A percentile compares a stretch with the other conserved stretches of the same genome.
Evolutionary conservation across 2,113 vertebrate genomes (phyloP).

Genomic region (Albula glossodonta): DNA sequence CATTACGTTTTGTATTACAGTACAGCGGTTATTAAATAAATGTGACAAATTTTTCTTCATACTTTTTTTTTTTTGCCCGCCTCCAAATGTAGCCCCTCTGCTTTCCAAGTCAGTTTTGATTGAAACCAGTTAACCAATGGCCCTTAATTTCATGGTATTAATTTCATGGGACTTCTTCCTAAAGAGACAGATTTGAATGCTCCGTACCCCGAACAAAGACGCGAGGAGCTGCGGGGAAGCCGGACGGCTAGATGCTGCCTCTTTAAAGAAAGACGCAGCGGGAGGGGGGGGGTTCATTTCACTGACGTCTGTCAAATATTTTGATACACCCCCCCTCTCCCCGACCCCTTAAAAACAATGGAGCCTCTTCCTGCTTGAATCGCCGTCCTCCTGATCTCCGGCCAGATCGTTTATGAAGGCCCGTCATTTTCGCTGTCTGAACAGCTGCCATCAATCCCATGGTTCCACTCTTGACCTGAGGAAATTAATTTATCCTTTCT

Average conservation of each 20-base stretch:
- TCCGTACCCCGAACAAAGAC: constrained; percentile 86
- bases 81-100: constrained; percentile 32
- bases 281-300: constrained; percentile 87
- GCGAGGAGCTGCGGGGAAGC: constrained; percentile 80
- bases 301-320: constrained; percentile 99
- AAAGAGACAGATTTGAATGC: constrained; percentile 90
- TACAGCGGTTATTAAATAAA: constrained; percentile 18
- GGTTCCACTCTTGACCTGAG: constrained; percentile 65
- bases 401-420: constrained; percentile 93
- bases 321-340: constrained; percentile 98
- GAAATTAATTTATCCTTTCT: constrained; percentile 47
- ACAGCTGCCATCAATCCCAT: constrained; percentile 97
- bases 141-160: constrained; percentile 93
- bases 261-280: constrained; percentile 73
- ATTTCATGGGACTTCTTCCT: constrained; percentile 87
- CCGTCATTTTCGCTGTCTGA: constrained; percentile 78
- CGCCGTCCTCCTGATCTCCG: constrained; percentile 86
- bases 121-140: constrained; percentile 92
- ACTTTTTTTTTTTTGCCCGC: not conserved
- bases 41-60: constrained; percentile 17
- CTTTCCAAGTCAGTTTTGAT: constrained; percentile 81
- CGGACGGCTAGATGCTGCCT: constrained; percentile 83
- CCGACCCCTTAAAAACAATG: constrained; percentile 91
- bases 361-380: constrained; percentile 93
- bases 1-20: constrained; percentile 3